phyloP scores from a whole-genome alignment of 2,797 vertebrate species.

The Tachyglossus aculeatus region DNA sequence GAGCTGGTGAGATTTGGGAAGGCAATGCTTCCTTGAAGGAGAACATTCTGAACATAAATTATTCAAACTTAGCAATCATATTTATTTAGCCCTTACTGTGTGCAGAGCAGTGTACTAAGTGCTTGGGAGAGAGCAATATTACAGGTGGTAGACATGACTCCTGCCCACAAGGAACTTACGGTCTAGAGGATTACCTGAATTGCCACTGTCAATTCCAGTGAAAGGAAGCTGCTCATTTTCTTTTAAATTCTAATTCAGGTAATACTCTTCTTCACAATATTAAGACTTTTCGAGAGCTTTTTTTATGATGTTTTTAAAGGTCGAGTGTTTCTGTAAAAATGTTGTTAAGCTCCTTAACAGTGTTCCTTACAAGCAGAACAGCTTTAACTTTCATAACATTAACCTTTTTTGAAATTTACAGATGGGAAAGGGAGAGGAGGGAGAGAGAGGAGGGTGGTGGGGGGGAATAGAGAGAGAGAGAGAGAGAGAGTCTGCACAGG shows the following conservation, averaged over 20 bases:
- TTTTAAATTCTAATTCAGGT: slow-evolving; percentile 22
- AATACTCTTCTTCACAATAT: slow-evolving; percentile 20
- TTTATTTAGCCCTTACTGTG: neutral
- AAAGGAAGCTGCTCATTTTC: slow-evolving; percentile 76
- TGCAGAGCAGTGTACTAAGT: no score
- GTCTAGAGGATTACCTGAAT: no score
- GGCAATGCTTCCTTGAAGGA: no score
- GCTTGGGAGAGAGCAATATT: no score
- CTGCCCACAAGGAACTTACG: no score
- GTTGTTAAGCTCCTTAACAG: slow-evolving; percentile 25
- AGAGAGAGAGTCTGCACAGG: no score
- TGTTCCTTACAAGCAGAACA: slow-evolving; percentile 21
- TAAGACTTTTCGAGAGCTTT: slow-evolving; percentile 26
- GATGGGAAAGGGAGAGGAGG: slow-evolving; percentile 10
- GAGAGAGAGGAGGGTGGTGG: no score
- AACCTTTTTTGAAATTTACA: slow-evolving; percentile 24
- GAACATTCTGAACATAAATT: no score
- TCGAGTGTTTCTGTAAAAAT: neutral
- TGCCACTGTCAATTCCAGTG: slow-evolving; percentile 45
- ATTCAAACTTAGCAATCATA: no score
- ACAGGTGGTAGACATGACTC: no score
- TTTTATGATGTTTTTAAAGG: slow-evolving; percentile 25
- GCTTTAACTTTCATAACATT: slow-evolving; percentile 34
- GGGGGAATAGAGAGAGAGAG: no score
- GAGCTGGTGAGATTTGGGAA: no score